A percentile compares a stretch with the other conserved stretches of the same genome.
Evolutionary conservation across 1,140 invertebrate genomes (phyloP).

Genomic region (Bombus picipes): DNA sequence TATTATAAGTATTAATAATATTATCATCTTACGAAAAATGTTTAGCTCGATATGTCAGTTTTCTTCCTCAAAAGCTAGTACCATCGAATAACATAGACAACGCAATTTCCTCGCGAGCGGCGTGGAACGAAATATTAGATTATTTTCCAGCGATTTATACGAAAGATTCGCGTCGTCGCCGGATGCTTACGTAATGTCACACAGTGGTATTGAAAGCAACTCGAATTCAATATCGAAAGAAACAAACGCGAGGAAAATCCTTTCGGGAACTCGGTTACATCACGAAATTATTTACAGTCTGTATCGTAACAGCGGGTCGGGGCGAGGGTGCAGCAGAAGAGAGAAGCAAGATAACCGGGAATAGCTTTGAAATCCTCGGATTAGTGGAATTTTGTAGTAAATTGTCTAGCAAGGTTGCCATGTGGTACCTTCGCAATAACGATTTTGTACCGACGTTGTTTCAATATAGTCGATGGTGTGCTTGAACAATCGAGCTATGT

Average conservation of each 20-base stretch:
- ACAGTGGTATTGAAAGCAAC: slow-evolving; percentile 18
- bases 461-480: slow-evolving; percentile 58
- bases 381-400: slow-evolving; percentile 59
- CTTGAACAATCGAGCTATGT: slow-evolving; percentile 60
- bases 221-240: slow-evolving; percentile 31
- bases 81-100: background rate
- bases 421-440: slow-evolving; percentile 60
- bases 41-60: no score
- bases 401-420: slow-evolving; percentile 35
- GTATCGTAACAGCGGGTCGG: background rate
- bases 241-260: slow-evolving; percentile 17
- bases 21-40: no score
- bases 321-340: no score
- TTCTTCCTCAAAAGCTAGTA: background rate
- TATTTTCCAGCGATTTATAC: slow-evolving; percentile 13
- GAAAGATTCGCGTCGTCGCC: background rate
- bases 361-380: slow-evolving; percentile 47
- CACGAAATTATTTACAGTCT: slow-evolving; percentile 38
- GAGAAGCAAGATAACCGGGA: slow-evolving; percentile 1
- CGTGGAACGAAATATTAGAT: background rate
- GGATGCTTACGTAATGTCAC: slow-evolving; percentile 10
- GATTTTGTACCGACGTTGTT: slow-evolving; percentile 65
- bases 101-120: background rate
- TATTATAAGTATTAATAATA: no score
- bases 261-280: slow-evolving; percentile 13